These are phyloP conservation scores for Pygocentrus nattereri DNA, from an alignment of 2,797 vertebrate genomes.

Conservation along the genomic window DNA sequence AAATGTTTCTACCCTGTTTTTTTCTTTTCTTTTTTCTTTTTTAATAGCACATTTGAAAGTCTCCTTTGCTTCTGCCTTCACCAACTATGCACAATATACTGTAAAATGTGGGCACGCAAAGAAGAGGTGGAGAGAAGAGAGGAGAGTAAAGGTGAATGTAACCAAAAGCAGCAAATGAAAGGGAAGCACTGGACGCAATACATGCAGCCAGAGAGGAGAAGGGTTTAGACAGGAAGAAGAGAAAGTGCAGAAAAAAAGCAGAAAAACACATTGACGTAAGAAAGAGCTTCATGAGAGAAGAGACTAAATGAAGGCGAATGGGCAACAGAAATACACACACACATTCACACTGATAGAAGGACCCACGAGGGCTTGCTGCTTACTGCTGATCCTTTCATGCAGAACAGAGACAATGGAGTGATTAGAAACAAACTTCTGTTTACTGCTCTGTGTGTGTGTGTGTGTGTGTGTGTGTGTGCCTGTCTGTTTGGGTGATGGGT, in stretches of 20 bases:
- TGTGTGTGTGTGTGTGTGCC: slow-evolving; percentile 24
- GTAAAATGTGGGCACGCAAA: slow-evolving; percentile 11
- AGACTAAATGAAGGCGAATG: neutral
- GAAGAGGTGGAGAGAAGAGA: neutral
- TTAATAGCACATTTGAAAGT: neutral
- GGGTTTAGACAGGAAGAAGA: neutral
- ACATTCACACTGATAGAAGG: slow-evolving; percentile 50
- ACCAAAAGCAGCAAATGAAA: neutral
- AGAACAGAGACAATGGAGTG: slow-evolving; percentile 77
- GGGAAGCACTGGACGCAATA: neutral
- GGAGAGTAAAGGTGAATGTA: neutral
- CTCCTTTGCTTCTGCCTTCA: slow-evolving; percentile 25
- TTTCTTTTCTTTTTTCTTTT: slow-evolving; percentile 31
- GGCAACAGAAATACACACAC: slow-evolving; percentile 1
- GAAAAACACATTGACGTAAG: slow-evolving; percentile 7
- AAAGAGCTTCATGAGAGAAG: neutral
- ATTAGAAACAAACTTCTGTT: slow-evolving; percentile 77
- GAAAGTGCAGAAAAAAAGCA: neutral
- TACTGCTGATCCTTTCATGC: slow-evolving; percentile 77
- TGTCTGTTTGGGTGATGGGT: slow-evolving; percentile 22
- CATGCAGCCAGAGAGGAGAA: neutral
- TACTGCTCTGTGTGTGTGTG: slow-evolving; percentile 51
- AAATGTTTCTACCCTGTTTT: slow-evolving; percentile 22
- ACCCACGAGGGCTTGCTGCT: slow-evolving; percentile 67
- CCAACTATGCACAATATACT: slow-evolving; percentile 21